Conservation (phyloP, 1,140 invertebrate species). For the Ceratina calcarata region DNA sequence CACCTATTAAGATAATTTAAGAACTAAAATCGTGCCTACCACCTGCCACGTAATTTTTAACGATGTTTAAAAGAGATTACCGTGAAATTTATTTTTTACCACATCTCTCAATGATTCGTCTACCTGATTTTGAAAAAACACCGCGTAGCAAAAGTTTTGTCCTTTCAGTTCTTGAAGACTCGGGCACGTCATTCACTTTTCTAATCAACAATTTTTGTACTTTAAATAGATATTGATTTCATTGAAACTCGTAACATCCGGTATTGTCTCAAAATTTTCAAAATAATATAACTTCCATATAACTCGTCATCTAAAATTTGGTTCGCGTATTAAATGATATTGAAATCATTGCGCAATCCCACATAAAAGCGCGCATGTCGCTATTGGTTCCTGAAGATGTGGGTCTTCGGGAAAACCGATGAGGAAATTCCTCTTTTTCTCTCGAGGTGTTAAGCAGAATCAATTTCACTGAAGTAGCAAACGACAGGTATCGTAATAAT, state of each 20-base stretch:
- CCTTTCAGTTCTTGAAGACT: constrained; percentile 9
- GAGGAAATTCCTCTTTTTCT: neutral
- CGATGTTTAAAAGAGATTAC: too few relatives aligned
- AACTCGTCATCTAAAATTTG: neutral
- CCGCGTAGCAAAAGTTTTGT: constrained; percentile 70
- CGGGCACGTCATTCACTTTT: constrained; percentile 13
- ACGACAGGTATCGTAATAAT: constrained; percentile 30
- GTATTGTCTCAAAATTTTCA: neutral
- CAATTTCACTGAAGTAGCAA: constrained; percentile 10
- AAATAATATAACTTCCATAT: neutral
- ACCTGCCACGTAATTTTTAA: constrained; percentile 39
- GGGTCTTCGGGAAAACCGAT: neutral
- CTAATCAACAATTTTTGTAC: constrained; percentile 32
- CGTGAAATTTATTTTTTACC: constrained; percentile 53
- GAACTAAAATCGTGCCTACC: too few relatives aligned
- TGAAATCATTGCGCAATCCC: neutral
- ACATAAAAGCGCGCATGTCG: neutral
- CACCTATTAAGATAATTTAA: neutral
- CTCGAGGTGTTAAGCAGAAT: constrained; percentile 13
- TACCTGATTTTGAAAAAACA: constrained; percentile 70
- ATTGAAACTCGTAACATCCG: neutral
- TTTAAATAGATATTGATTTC: constrained; percentile 18
- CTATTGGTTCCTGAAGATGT: constrained; percentile 10
- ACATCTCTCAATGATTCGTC: constrained; percentile 69
- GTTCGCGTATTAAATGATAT: neutral